Conservation (phyloP, 2,888 invertebrate species). For the Heterodera filipjevi region DNA sequence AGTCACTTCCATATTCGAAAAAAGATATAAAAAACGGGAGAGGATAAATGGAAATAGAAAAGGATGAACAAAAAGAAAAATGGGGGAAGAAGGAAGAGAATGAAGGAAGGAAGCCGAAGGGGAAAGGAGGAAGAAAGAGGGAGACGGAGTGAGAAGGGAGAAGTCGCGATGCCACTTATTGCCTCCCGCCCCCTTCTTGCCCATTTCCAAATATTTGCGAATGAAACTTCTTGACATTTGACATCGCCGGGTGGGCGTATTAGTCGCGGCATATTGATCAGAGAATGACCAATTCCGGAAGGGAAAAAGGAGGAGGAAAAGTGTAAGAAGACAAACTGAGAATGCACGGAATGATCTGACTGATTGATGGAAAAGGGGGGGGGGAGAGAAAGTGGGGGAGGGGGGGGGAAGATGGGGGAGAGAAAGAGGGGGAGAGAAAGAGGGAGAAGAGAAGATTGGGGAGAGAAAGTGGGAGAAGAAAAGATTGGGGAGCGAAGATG, state of each 20-base stretch:
- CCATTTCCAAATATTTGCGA: neutral
- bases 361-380: neutral
- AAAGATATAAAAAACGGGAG: neutral
- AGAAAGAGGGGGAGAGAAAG: neutral
- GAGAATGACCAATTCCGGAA: neutral
- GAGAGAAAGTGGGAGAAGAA: neutral
- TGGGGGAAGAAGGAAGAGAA: neutral
- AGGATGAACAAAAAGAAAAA: neutral
- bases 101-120: neutral
- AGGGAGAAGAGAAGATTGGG: neutral
- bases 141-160: neutral
- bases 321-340: neutral
- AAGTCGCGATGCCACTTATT: too few species aligned
- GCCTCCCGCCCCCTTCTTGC: neutral
- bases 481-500: neutral
- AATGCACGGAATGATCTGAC: neutral
- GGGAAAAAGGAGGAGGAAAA: neutral
- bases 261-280: conserved; percentile 1
- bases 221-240: neutral
- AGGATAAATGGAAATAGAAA: neutral
- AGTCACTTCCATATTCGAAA: neutral
- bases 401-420: neutral
- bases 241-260: neutral
- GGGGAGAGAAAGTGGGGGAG: neutral
- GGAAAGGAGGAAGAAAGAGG: neutral